Percentiles rank a stretch among this genome's conserved stretches.
These are phyloP conservation scores for Rhynchotus rufescens DNA, from an alignment of 2,797 vertebrate species.

Conservation along the genomic window DNA sequence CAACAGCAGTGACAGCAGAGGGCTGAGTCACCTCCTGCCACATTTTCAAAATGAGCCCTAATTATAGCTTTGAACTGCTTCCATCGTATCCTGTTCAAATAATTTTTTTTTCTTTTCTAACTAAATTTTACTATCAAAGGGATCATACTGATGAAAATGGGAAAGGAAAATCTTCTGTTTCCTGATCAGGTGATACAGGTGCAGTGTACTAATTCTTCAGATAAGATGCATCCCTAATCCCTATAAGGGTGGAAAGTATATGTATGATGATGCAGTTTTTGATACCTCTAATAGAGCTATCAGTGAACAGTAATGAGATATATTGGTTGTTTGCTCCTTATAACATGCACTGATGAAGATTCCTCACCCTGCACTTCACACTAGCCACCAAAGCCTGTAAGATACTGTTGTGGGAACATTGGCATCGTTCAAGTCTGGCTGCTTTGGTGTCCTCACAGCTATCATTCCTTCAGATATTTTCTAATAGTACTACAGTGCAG, in stretches of 20 bases:
- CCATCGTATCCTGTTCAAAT: conserved; percentile 12
- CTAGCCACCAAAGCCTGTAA: background rate
- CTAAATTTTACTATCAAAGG: background rate
- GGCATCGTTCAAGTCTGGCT: accelerated
- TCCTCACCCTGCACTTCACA: background rate
- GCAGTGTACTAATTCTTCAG: background rate
- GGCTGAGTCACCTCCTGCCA: conserved; percentile 17
- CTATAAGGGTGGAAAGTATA: background rate
- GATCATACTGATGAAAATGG: background rate
- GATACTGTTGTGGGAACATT: background rate
- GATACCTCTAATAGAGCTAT: background rate
- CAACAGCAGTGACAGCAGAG: background rate
- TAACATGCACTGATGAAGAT: background rate
- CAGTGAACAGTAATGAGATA: background rate
- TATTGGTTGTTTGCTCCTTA: background rate
- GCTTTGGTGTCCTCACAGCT: background rate
- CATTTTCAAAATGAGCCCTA: background rate
- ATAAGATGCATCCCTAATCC: background rate
- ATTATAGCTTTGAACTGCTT: background rate
- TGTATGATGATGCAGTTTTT: background rate
- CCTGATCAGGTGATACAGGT: background rate
- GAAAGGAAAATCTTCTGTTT: background rate
- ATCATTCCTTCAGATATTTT: background rate
- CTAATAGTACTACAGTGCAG: background rate
- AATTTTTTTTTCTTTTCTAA: background rate